Conservation (phyloP, 1,140 invertebrate genomes). For the Paramacrobiotus metropolitanus region DNA sequence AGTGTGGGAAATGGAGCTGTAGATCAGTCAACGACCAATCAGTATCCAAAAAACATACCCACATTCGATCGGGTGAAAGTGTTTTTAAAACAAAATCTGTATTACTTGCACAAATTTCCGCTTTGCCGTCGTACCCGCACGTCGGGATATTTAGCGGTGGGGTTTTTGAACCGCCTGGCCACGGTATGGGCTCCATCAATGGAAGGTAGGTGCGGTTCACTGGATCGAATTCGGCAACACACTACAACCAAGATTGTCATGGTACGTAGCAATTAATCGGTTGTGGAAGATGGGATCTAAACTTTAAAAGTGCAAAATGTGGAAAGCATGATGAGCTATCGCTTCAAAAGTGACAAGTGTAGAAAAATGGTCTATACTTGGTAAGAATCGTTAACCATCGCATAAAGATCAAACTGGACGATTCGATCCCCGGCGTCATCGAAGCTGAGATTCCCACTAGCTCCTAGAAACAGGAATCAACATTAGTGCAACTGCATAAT, state of each 20-base stretch:
- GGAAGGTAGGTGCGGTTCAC: not conserved
- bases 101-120: no score
- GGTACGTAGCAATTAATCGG: no score
- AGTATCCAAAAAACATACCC: no score
- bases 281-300: no score
- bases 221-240: not conserved
- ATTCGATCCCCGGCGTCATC: not conserved
- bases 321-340: no score
- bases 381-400: not conserved
- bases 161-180: not conserved
- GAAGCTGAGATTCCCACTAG: not conserved
- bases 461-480: not conserved
- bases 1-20: not conserved
- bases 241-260: not conserved
- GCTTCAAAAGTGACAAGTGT: not conserved
- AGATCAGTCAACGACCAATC: no score
- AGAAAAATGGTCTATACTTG: not conserved
- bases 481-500: not conserved
- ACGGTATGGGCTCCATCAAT: not conserved
- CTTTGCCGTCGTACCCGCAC: not conserved
- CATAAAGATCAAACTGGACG: not conserved
- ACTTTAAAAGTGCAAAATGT: no score
- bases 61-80: no score
- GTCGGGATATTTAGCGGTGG: not conserved
- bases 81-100: no score